Evolutionary conservation across 2,797 vertebrate genomes (phyloP).

Genomic region (Gallinago solitaria): DNA sequence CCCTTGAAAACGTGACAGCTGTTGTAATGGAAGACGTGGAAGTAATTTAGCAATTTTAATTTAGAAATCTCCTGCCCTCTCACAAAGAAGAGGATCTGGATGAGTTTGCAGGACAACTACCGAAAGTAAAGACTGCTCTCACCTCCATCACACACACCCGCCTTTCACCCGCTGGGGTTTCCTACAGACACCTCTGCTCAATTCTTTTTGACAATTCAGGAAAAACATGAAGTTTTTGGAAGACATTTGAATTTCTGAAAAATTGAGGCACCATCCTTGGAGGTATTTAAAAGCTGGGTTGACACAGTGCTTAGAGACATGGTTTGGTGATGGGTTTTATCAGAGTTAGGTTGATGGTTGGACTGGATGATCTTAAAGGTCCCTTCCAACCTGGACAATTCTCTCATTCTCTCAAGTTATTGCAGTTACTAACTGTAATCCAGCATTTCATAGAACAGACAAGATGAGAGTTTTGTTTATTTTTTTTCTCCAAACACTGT

Average conservation of each 20-base stretch:
- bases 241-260: neutral
- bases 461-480: neutral
- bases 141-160: neutral
- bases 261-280: too few relatives aligned
- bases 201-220: neutral
- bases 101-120: neutral
- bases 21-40: fast-evolving
- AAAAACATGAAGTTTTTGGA: neutral
- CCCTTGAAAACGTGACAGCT: neutral
- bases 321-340: too few relatives aligned
- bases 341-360: too few relatives aligned
- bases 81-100: neutral
- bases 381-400: too few relatives aligned
- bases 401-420: neutral
- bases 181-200: neutral
- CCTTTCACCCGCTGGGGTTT: neutral
- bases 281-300: too few relatives aligned
- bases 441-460: neutral
- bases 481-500: neutral
- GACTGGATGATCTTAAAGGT: too few relatives aligned
- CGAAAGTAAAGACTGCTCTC: neutral
- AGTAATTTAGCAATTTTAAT: neutral
- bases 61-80: neutral
- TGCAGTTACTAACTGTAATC: neutral
- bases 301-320: too few relatives aligned